phyloP scores from a whole-genome alignment of 2,797 vertebrate genomes.

The Syndactyla subalaris region DNA sequence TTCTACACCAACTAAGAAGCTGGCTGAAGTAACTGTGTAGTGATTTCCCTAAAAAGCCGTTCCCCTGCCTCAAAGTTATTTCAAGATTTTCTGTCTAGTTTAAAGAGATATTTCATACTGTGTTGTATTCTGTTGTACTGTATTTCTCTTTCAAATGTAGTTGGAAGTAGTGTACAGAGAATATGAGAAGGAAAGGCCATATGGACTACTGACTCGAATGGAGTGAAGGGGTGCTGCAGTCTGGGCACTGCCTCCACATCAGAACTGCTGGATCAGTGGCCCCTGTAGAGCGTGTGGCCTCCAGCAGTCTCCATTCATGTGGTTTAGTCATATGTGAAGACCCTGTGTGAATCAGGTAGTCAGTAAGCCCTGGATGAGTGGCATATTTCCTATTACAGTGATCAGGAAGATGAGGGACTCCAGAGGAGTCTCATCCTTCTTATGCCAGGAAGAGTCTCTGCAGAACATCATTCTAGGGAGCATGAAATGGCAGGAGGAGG shows the following conservation, averaged over 20 bases:
- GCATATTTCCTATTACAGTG: background rate
- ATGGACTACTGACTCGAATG: background rate
- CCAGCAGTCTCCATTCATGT: fast-evolving
- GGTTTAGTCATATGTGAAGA: background rate
- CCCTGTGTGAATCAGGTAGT: fast-evolving
- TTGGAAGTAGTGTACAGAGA: background rate
- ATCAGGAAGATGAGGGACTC: background rate
- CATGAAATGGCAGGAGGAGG: background rate
- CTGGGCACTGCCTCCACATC: background rate
- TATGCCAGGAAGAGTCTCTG: background rate
- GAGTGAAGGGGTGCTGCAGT: background rate
- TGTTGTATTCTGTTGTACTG: background rate
- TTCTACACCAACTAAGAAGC: background rate
- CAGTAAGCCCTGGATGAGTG: background rate
- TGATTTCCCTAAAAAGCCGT: background rate
- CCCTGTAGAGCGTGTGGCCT: fast-evolving
- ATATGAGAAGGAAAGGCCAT: background rate
- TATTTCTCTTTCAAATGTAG: background rate
- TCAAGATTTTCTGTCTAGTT: background rate
- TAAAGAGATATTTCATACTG: background rate
- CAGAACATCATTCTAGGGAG: background rate
- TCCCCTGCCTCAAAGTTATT: background rate
- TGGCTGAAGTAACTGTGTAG: background rate
- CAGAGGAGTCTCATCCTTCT: background rate
- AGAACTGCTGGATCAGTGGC: background rate